A percentile compares a stretch with the other conserved stretches of the same genome.
These are phyloP conservation scores for Hiodon tergisus DNA, from an alignment of 2,113 vertebrate species.

Conservation along the genomic window DNA sequence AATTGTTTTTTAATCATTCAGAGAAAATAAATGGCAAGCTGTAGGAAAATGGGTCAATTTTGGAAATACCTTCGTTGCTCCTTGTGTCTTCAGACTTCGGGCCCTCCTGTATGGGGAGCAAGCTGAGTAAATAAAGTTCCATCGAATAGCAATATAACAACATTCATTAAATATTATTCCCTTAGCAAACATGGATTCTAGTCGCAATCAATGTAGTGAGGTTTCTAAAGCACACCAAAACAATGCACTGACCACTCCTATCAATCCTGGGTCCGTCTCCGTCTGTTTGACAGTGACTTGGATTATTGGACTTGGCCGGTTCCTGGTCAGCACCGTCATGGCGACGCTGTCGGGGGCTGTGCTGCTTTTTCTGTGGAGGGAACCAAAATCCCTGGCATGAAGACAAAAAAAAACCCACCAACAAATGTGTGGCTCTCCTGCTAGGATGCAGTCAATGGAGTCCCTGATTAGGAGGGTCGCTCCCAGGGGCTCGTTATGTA, in stretches of 20 bases:
- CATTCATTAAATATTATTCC: not conserved
- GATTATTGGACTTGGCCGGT: constrained; percentile 63
- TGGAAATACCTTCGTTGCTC: constrained; percentile 49
- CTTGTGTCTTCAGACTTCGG: constrained; percentile 58
- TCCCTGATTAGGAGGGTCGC: constrained; percentile 38
- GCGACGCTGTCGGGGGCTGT: constrained; percentile 66
- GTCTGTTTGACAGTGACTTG: constrained; percentile 71
- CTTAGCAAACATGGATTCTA: not conserved
- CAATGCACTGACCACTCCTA: constrained; percentile 56
- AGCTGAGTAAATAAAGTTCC: constrained; percentile 5
- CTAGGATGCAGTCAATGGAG: constrained; percentile 50
- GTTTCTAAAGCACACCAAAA: not conserved
- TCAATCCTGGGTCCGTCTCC: constrained; percentile 62
- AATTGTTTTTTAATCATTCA: too few relatives aligned
- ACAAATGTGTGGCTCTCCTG: not conserved
- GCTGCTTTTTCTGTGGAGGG: constrained; percentile 61
- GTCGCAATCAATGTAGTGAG: too few relatives aligned
- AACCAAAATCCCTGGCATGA: not conserved
- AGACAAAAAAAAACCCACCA: not conserved
- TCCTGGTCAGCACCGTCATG: constrained; percentile 61
- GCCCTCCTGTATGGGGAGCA: constrained; percentile 49
- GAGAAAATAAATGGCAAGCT: not conserved
- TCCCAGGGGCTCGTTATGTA: too few relatives aligned
- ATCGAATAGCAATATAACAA: not conserved
- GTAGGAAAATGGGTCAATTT: not conserved